Evolutionary conservation across 2,888 invertebrate genomes (phyloP).

Genomic region (Himalopsyche japonica): DNA sequence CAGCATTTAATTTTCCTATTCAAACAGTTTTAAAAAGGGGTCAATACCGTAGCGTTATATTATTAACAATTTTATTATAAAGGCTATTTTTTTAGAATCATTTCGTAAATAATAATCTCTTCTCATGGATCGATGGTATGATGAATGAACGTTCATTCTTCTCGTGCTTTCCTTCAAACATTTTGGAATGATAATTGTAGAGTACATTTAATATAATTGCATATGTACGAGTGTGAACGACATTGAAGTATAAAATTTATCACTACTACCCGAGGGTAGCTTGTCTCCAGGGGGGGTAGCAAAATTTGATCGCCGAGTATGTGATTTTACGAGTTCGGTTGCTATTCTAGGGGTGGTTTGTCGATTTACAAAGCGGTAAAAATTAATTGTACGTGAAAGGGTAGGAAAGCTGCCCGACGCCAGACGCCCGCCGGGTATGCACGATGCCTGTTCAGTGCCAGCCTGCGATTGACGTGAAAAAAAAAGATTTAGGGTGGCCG

Average conservation of each 20-base stretch:
- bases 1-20: no score
- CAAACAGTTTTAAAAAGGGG: no score
- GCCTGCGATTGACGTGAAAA: background rate
- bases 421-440: background rate
- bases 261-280: background rate
- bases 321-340: conserved; percentile 1
- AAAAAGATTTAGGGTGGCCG: background rate
- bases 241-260: background rate
- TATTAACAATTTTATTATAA: no score
- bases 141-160: no score
- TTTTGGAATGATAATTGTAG: no score
- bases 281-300: background rate
- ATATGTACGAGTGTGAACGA: background rate
- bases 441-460: background rate
- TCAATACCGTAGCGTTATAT: no score
- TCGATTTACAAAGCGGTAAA: conserved; percentile 35
- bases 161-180: no score
- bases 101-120: no score
- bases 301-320: background rate
- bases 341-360: background rate
- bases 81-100: no score
- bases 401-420: background rate
- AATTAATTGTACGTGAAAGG: conserved; percentile 36
- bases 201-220: background rate
- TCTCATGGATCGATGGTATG: no score